Base-by-base conservation (phyloP, 2,888 invertebrate species). In the Pemphredon lugubris region DNA sequence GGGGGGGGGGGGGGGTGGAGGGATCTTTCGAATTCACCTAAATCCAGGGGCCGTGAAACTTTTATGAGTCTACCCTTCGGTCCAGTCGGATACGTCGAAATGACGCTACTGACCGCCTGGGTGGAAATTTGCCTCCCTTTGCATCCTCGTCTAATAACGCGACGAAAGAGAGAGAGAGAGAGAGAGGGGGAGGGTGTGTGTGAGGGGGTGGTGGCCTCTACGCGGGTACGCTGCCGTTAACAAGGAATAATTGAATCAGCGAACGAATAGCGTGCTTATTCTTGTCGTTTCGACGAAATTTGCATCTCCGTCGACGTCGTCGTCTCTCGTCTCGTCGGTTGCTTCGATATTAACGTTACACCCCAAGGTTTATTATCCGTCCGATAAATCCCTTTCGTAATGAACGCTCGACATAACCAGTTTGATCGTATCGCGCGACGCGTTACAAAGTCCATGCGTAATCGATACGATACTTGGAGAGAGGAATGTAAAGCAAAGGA, bases 1-100 rank as follows among this genome's bases (percentile, higher is more conserved):
- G 44, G 39, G 64, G 53, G 39, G 64, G 53, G 48, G 59, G 42
- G 34, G 30, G 40, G 18, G 21, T 44, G 34, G 79, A 77, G 53
- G 32, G 79, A 77, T 76, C 76, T 57, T 76, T 66, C 64, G 64
- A 61, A 74, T 63, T 63, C 63, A 67, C 58, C 30, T 53, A 51
- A 73, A 80, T 70, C 61, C 65, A 66, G 78, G 63, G 65, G 70
- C 73, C 67, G 69, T 81, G 77, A 85, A 85, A 85, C 75, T 84
- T 85, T 84, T 79, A 83, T 77, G 76, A 67, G 45, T 40, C 30
- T 73, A 65, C 81, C 78, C 75, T 69, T 63, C 59, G 81, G 75
- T 47, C 55, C 55, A 63, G 75, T 79, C 72, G 72, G 73, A 72
- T 73, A 75, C 57, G 67, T 60, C 72, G 72, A 61, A 77, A 73